Evolutionary conservation across 1,140 invertebrate genomes (phyloP).

Genomic region (Yoshiicerus persimilis): DNA sequence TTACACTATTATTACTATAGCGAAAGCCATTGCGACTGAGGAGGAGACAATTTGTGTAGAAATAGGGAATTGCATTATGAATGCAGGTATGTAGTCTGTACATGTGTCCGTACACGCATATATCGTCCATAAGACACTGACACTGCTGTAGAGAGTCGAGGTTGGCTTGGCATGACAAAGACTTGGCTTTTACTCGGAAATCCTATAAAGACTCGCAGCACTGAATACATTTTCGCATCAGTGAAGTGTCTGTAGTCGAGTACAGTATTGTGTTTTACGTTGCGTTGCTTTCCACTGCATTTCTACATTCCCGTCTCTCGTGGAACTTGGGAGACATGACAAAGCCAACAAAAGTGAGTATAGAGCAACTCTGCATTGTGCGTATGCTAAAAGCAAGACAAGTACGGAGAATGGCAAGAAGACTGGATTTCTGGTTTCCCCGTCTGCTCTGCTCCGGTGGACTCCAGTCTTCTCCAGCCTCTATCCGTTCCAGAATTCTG

Average conservation of each 20-base stretch:
- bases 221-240: slow-evolving; percentile 13
- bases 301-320: not conserved
- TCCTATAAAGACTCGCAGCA: not conserved
- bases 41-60: not conserved
- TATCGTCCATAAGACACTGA: not conserved
- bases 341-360: not conserved
- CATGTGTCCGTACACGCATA: not conserved
- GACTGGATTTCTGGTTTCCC: not conserved
- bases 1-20: too few relatives aligned
- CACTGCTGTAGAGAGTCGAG: not conserved
- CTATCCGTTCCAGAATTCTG: not conserved
- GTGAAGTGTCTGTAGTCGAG: not conserved
- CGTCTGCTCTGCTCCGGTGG: not conserved
- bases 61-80: not conserved
- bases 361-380: not conserved
- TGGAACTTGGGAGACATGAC: not conserved
- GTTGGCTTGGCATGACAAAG: not conserved
- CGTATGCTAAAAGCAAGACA: not conserved
- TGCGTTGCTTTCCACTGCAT: not conserved
- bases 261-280: not conserved
- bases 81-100: not conserved
- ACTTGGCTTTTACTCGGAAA: not conserved
- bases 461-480: not conserved
- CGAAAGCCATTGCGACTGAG: too few relatives aligned
- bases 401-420: not conserved